Conservation (phyloP, 1,140 invertebrate genomes). For the Formica exsecta region DNA sequence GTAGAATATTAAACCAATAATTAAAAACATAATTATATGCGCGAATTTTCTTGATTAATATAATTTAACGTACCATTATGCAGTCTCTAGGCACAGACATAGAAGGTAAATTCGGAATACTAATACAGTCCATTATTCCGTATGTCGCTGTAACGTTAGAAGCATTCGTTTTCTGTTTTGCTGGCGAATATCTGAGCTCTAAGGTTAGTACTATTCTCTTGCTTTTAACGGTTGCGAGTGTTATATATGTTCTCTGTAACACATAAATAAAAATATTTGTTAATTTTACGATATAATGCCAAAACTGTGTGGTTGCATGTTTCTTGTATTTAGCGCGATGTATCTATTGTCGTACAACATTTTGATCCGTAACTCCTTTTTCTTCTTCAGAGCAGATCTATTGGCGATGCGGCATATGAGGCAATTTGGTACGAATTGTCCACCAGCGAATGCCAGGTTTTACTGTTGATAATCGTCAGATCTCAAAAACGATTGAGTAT, state of each 20-base stretch:
- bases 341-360: neutral
- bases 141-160: conserved; percentile 51
- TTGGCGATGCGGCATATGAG: conserved; percentile 12
- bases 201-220: conserved; percentile 33
- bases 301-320: neutral
- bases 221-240: neutral
- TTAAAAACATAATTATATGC: neutral
- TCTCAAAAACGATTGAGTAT: conserved; percentile 32
- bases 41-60: neutral
- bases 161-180: conserved; percentile 68
- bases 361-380: neutral
- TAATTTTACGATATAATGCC: neutral
- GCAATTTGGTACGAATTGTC: conserved; percentile 34
- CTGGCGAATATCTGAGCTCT: conserved; percentile 59
- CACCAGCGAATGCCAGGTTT: conserved; percentile 1
- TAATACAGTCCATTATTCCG: conserved; percentile 36
- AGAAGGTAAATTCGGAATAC: neutral
- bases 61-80: conserved; percentile 17
- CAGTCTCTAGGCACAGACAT: conserved; percentile 22
- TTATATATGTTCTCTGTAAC: neutral
- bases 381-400: conserved; percentile 17
- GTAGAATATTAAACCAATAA: conserved; percentile 11
- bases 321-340: neutral
- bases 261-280: neutral
- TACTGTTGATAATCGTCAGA: conserved; percentile 22